These are phyloP conservation scores for Coptodon rendalli DNA, from an alignment of 2,113 vertebrate species.

Conservation along the genomic window DNA sequence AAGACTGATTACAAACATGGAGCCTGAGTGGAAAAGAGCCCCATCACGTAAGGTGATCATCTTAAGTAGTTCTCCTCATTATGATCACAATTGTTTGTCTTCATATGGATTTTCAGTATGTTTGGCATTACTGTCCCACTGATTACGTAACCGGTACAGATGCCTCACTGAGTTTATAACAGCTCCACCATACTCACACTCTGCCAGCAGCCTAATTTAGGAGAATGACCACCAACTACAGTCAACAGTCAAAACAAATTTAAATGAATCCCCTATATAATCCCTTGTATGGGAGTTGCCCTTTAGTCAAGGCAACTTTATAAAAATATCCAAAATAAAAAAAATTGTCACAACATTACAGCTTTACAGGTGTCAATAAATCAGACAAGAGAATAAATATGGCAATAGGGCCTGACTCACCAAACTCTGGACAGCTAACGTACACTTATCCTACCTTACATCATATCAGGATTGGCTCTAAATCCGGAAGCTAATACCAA, in stretches of 20 bases:
- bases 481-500: background rate
- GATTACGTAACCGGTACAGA: conserved; percentile 25
- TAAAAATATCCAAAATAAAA: background rate
- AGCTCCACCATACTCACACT: background rate
- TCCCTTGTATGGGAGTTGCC: background rate
- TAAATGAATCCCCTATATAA: background rate
- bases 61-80: background rate
- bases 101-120: background rate
- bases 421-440: background rate
- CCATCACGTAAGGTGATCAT: background rate
- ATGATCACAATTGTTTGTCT: background rate
- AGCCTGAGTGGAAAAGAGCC: background rate
- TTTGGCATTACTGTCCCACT: background rate
- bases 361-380: background rate
- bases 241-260: background rate
- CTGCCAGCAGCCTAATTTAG: background rate
- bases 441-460: background rate
- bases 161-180: conserved; percentile 11
- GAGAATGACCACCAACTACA: background rate
- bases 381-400: background rate
- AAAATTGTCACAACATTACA: background rate
- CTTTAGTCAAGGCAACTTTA: background rate
- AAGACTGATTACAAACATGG: background rate
- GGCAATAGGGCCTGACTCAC: background rate
- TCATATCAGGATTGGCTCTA: background rate